Evolutionary conservation across 1,140 invertebrate genomes (phyloP).

Genomic region (Halesus radiatus): DNA sequence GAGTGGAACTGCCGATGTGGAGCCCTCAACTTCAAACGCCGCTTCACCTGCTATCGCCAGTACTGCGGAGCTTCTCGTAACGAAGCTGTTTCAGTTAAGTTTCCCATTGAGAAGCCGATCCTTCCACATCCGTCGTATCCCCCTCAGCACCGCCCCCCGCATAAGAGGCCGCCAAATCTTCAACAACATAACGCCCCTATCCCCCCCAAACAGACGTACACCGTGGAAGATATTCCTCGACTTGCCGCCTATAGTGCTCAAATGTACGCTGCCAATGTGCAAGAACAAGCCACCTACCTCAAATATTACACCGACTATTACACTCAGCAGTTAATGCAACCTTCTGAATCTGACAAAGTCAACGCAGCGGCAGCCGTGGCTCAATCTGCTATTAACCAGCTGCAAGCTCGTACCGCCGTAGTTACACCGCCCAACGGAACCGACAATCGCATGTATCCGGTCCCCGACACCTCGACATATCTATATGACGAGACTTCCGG

Average conservation of each 20-base stretch:
- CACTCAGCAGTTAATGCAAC: conserved; percentile 75
- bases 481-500: conserved; percentile 96
- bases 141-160: neutral
- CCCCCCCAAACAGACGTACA: conserved; percentile 56
- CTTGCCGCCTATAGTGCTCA: conserved; percentile 85
- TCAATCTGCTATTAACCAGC: conserved; percentile 87
- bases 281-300: conserved; percentile 81
- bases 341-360: conserved; percentile 68
- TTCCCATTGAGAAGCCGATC: conserved; percentile 59
- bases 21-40: conserved; percentile 67
- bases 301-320: conserved; percentile 89
- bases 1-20: conserved; percentile 70
- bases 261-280: conserved; percentile 81
- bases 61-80: conserved; percentile 65
- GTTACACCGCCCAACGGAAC: conserved; percentile 68
- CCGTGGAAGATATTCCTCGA: conserved; percentile 78
- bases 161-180: conserved; percentile 57
- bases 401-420: conserved; percentile 74
- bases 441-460: conserved; percentile 64
- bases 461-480: conserved; percentile 92
- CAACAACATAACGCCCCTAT: conserved; percentile 59
- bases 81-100: conserved; percentile 62
- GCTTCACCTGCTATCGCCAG: conserved; percentile 65
- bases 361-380: conserved; percentile 93
- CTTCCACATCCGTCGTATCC: conserved; percentile 59